phyloP scores from a whole-genome alignment of 2,888 invertebrate species.

The Mechanitis messenoides region DNA sequence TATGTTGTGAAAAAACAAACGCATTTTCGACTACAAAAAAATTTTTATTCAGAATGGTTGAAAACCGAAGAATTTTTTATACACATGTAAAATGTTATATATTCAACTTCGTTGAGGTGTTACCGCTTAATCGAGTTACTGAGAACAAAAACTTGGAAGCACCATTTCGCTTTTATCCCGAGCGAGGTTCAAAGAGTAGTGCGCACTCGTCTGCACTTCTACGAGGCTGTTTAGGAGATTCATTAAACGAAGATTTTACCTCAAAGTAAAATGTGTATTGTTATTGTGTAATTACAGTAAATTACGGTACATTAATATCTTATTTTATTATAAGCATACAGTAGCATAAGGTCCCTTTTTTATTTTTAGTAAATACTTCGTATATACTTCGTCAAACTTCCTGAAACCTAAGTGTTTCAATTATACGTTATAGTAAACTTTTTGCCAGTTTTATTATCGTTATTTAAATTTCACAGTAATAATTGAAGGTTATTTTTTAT shows the following conservation, averaged over 20 bases:
- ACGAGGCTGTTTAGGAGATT: conserved; percentile 8
- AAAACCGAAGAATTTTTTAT: background rate
- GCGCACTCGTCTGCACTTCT: conserved; percentile 13
- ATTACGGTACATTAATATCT: background rate
- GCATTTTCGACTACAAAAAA: no score
- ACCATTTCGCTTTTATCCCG: conserved; percentile 21
- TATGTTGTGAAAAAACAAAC: no score
- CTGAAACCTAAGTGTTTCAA: no score
- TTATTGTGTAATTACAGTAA: background rate
- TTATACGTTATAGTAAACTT: no score
- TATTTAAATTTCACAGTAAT: no score
- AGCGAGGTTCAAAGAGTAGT: conserved; percentile 11
- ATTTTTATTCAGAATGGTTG: background rate
- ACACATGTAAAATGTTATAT: background rate
- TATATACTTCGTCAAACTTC: no score
- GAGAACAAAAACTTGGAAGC: conserved; percentile 22
- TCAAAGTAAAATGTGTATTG: background rate
- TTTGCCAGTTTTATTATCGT: no score
- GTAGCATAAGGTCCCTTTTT: no score
- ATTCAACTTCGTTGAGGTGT: conserved; percentile 24
- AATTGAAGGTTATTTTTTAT: no score
- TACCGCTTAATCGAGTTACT: conserved; percentile 25
- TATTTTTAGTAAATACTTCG: no score
- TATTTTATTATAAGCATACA: no score
- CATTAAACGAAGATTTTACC: background rate